A percentile compares a stretch with the other conserved stretches of the same genome.
Evolutionary conservation across 2,888 invertebrate species (phyloP).

Genomic region (Callosobruchus maculatus): DNA sequence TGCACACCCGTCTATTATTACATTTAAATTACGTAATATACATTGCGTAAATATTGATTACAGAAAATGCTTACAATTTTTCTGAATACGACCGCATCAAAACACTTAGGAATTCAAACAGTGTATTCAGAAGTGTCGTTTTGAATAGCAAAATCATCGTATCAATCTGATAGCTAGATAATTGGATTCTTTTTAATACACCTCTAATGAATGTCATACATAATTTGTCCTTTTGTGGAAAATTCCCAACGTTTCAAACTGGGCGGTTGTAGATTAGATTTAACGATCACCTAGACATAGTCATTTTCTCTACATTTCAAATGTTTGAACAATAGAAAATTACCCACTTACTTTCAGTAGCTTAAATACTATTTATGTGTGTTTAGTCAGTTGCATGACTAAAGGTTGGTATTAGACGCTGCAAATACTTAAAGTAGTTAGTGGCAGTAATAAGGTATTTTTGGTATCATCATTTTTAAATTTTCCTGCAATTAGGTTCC

Average conservation of each 20-base stretch:
- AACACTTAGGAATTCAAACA: background rate
- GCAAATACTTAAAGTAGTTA: background rate
- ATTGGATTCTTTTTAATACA: background rate
- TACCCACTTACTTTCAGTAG: background rate
- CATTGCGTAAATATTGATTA: background rate
- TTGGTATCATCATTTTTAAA: too few species aligned
- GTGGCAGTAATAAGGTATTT: background rate
- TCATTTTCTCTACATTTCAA: background rate
- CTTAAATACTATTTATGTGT: background rate
- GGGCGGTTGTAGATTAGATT: background rate
- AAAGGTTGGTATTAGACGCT: background rate
- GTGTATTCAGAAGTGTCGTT: background rate
- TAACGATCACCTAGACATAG: background rate
- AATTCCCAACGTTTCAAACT: background rate
- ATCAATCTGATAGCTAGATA: background rate
- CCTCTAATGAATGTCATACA: background rate
- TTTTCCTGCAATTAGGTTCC: too few species aligned
- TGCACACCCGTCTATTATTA: too few species aligned
- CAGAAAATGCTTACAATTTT: background rate
- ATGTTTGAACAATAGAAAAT: background rate
- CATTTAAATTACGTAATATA: too few species aligned
- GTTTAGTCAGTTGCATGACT: background rate
- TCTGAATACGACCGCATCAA: background rate
- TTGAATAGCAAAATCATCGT: background rate
- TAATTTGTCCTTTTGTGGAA: background rate